A percentile compares a stretch with the other conserved stretches of the same genome.
phyloP scores from a whole-genome alignment of 2,797 vertebrate species.

The Micrastur ruficollis region DNA sequence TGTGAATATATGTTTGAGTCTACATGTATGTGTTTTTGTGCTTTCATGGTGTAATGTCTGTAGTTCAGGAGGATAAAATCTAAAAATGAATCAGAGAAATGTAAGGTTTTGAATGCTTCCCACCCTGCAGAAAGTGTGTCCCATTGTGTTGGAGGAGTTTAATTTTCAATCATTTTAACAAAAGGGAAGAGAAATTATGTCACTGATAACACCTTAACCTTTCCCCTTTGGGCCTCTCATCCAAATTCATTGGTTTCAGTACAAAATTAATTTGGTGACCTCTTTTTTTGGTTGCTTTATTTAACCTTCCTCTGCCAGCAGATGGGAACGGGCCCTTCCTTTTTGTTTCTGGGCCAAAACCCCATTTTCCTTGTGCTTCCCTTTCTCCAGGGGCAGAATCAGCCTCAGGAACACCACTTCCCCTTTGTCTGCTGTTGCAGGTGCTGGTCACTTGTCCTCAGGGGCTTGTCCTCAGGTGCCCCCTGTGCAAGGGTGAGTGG shows the following conservation, averaged over 20 bases:
- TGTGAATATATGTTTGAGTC: slow-evolving; percentile 61
- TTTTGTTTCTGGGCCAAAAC: neutral
- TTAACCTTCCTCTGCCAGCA: slow-evolving; percentile 27
- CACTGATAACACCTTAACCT: slow-evolving; percentile 52
- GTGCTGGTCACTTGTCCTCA: neutral
- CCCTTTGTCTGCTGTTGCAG: neutral
- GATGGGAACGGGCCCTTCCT: neutral
- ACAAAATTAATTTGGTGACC: slow-evolving; percentile 59
- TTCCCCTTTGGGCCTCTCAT: slow-evolving; percentile 55
- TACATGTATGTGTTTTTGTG: slow-evolving; percentile 55
- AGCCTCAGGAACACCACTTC: neutral
- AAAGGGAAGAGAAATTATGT: slow-evolving; percentile 25
- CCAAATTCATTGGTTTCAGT: slow-evolving; percentile 66
- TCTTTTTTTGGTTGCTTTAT: neutral
- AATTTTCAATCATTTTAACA: slow-evolving; percentile 54
- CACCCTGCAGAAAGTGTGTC: neutral
- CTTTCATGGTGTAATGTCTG: slow-evolving; percentile 42
- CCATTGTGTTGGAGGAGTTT: neutral
- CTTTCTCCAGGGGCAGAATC: neutral
- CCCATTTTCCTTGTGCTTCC: neutral
- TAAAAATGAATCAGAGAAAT: neutral
- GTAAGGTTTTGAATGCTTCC: neutral
- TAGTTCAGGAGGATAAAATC: neutral
- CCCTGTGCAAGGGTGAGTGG: neutral
- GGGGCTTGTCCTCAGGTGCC: neutral